Evolutionary conservation across 2,888 invertebrate genomes (phyloP).

Genomic region (Drosophila melanosoma): DNA sequence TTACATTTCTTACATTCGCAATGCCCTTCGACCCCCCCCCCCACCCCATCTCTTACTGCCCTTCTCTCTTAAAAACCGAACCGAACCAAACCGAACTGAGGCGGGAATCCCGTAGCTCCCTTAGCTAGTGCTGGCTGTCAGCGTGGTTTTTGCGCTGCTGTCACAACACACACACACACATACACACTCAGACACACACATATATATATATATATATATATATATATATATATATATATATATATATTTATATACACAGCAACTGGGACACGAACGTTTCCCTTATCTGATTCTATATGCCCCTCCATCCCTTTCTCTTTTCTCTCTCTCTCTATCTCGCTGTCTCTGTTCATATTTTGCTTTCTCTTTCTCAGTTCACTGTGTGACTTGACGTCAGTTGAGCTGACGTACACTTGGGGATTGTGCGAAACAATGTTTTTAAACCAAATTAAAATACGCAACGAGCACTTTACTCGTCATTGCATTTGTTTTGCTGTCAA

Average conservation of each 20-base stretch:
- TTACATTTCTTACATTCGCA: constrained; percentile 78
- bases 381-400: constrained; percentile 77
- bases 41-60: neutral
- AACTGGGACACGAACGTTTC: constrained; percentile 40
- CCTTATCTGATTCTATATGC: constrained; percentile 54
- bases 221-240: neutral
- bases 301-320: neutral
- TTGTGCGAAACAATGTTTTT: constrained; percentile 80
- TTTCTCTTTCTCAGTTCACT: constrained; percentile 7
- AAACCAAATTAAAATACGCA: constrained; percentile 79
- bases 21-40: constrained; percentile 18
- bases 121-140: constrained; percentile 65
- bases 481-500: constrained; percentile 75
- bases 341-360: neutral
- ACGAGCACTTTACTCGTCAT: constrained; percentile 79
- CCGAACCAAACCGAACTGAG: constrained; percentile 17
- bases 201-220: constrained; percentile 12
- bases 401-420: constrained; percentile 75
- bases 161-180: constrained; percentile 68
- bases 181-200: constrained; percentile 27
- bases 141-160: constrained; percentile 77
- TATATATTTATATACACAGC: constrained; percentile 16
- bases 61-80: constrained; percentile 5
- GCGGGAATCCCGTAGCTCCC: constrained; percentile 65
- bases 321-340: neutral